Evolutionary conservation across 2,888 invertebrate species (phyloP).

Genomic region (Nyleta sp.): DNA sequence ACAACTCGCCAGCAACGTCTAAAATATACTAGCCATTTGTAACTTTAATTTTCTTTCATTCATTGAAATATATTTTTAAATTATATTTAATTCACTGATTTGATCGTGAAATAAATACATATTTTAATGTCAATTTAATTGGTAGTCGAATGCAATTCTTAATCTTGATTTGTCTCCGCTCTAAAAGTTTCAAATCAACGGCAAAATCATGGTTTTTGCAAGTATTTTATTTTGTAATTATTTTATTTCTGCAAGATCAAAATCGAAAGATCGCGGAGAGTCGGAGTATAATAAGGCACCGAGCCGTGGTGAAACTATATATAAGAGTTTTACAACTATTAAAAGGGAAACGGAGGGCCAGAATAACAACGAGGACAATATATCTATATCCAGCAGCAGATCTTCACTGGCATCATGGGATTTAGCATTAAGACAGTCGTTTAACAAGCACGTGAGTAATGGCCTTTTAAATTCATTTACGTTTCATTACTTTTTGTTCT

Average conservation of each 20-base stretch:
- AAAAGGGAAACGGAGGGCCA: constrained; percentile 80
- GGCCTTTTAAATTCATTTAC: neutral
- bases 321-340: constrained; percentile 81
- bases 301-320: constrained; percentile 80
- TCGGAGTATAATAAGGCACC: constrained; percentile 82
- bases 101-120: too few species aligned
- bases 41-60: too few species aligned
- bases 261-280: constrained; percentile 84
- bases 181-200: constrained; percentile 9
- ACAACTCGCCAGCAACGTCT: too few species aligned
- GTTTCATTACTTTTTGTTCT: neutral
- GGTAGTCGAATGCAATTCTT: too few species aligned
- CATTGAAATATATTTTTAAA: too few species aligned
- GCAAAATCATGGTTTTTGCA: constrained; percentile 24
- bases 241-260: constrained; percentile 74
- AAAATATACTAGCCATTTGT: too few species aligned
- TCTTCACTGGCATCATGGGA: constrained; percentile 86
- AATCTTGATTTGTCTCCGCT: too few species aligned
- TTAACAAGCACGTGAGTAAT: constrained; percentile 83
- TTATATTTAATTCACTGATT: too few species aligned
- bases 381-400: constrained; percentile 85
- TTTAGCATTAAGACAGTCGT: constrained; percentile 83
- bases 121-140: neutral
- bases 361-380: constrained; percentile 82
- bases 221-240: constrained; percentile 38